These are phyloP conservation scores for Rhynchophorus ferrugineus DNA, from an alignment of 1,140 invertebrate genomes.

Conservation along the genomic window DNA sequence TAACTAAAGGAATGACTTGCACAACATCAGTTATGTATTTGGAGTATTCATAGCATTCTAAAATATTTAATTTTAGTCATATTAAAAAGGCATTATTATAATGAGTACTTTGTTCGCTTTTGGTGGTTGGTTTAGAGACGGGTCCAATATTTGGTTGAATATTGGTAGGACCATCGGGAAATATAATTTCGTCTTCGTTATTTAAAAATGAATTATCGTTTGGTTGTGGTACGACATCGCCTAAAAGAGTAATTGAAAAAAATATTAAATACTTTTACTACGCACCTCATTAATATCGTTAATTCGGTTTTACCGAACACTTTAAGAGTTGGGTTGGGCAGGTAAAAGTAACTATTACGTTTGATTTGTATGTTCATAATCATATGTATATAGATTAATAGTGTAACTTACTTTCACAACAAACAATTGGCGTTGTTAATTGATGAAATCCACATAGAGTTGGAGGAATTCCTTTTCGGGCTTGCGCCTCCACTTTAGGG, in stretches of 20 bases:
- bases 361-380: too few relatives aligned
- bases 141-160: background rate
- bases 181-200: background rate
- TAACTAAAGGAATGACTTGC: conserved; percentile 38
- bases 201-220: background rate
- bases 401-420: conserved; percentile 30
- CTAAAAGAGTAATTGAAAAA: too few relatives aligned
- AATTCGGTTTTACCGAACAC: background rate
- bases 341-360: background rate
- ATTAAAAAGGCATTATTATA: background rate
- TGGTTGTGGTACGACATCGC: background rate
- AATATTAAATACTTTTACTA: too few relatives aligned
- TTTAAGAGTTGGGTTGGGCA: background rate
- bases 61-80: conserved; percentile 17
- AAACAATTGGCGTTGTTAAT: conserved; percentile 32
- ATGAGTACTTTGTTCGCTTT: conserved; percentile 25
- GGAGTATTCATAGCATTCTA: conserved; percentile 43
- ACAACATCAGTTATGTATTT: conserved; percentile 34
- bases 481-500: conserved; percentile 28
- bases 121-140: conserved; percentile 5
- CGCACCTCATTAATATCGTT: too few relatives aligned
- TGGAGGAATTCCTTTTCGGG: conserved; percentile 27
- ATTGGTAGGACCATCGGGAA: background rate
- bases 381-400: too few relatives aligned
- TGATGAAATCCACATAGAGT: conserved; percentile 34